Conservation (phyloP, 1,140 invertebrate species). For the Phenacoccus solenopsis region DNA sequence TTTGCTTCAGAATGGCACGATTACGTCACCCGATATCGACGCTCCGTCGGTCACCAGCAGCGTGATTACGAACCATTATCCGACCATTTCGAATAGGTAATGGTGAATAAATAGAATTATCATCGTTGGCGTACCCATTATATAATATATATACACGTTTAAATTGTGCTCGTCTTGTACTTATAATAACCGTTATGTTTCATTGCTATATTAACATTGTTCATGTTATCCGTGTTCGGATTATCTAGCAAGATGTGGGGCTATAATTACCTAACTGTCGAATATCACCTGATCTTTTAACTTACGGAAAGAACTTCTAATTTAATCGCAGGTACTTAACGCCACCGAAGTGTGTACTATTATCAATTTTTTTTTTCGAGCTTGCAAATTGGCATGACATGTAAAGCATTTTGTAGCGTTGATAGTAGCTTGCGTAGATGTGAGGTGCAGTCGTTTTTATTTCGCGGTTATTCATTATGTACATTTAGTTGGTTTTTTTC, state of each 20-base stretch:
- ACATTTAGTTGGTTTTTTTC: neutral
- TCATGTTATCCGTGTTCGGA: neutral
- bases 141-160: too few relatives aligned
- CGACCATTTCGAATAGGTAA: too few relatives aligned
- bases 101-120: too few relatives aligned
- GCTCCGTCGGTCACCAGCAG: neutral
- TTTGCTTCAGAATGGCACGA: neutral
- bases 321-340: neutral
- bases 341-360: neutral
- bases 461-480: neutral
- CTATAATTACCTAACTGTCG: neutral
- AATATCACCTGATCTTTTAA: neutral
- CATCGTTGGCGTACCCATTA: too few relatives aligned
- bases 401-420: neutral
- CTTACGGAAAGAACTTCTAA: neutral
- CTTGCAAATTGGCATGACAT: neutral
- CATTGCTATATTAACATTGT: neutral
- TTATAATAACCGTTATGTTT: neutral
- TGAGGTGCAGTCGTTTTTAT: neutral
- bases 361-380: neutral
- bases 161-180: neutral
- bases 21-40: neutral
- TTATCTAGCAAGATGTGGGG: neutral
- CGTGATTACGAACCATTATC: neutral
- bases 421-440: neutral